Base-by-base conservation (phyloP, 2,113 vertebrate genomes). In the Alexandromys fortis region DNA sequence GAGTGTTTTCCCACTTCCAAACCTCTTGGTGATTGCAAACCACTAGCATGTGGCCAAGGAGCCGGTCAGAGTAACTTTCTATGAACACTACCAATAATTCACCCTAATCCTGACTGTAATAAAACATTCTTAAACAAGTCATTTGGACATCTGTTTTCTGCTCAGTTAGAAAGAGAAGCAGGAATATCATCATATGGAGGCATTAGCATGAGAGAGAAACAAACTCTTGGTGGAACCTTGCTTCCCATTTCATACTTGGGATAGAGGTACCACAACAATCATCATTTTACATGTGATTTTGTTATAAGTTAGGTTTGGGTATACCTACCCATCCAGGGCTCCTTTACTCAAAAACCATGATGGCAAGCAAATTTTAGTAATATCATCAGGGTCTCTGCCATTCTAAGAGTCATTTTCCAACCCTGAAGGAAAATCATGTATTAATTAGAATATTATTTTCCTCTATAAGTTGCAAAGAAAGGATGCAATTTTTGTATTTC, bases 341-440 rank as follows among this genome's bases (percentile, higher is more conserved):
- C 73, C 94, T 92, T 52, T 16, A 89, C 75, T 17, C 68, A 33
- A 17, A 52, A 85, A 49, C 1, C 14, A 77, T 89, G 17, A 81
- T 75, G 16, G 72, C 45, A 91, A 86, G n/a, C 68, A 78, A 61
- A 86, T 95, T 96, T 92, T 79, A 2, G 1, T 70, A 76, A 63
- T 72, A 85, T 92, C 35, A 12, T 49, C 28, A n/a, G 95, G 6
- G 77, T 94, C 52, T 89, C 33, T 86, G 52, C 58, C 7, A 63
- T 7, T 81, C 26, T 89, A 70, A 87, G 65, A 67, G 38, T 76
- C 67, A 3, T 78, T 92, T 92, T 63, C 33, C n/a, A 79, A 78
- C 14, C 1, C 35, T 72, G 83, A 94, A 24, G 7, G 5, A 81
- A 58, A 67, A 11, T 89, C 7, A 5, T 35, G 42, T 81, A 63